Evolutionary conservation across 1,140 invertebrate genomes (phyloP), one percentile per base, ranked within the genome.

Genomic region (Ctenoplectra terminalis): DNA sequence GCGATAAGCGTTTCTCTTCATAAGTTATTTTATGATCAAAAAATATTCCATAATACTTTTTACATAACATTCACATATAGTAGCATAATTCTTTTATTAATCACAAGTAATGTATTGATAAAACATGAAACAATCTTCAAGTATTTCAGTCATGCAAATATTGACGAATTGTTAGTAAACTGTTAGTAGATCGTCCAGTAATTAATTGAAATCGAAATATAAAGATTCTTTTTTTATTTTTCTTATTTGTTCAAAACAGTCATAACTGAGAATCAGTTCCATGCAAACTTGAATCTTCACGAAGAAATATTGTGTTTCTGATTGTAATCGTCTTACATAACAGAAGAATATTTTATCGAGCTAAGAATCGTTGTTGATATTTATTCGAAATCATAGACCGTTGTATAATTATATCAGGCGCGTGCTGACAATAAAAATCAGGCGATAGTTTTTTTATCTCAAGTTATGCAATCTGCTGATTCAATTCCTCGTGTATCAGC

Each of bases 71-170:
- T n/a, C 11, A 11, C 11, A 5, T 4, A 61, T 0, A 37, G 0
- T n/a, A 7, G 13, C 0, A 1, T 0, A 1, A n/a, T 0, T n/a
- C n/a, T n/a, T 7, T n/a, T 8, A 54, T 26, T 17, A 1, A 20
- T 6, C 17, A 0, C 11, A 11, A 13, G 2, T 23, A 56, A 13
- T 29, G 4, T n/a, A 23, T 8, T 52, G 23, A n/a, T 6, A 23
- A 0, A 23, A 23, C 23, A 52, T 23, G 5, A 5, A 23, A n/a
- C 17, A 23, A 23, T n/a, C 23, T 0, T 20, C 34, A 13, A 5
- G n/a, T n/a, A n/a, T n/a, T n/a, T n/a, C n/a, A n/a, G n/a, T 34
- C 11, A 7, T n/a, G 17, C 23, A 11, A 20, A 20, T 9, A 11
- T 4, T 7, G 23, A 37, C 23, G 20, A n/a, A n/a, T 2, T 2